These are phyloP conservation scores for Siderastrea radians DNA, from an alignment of 92 coral and sea anemone species.

Conservation along the genomic window DNA sequence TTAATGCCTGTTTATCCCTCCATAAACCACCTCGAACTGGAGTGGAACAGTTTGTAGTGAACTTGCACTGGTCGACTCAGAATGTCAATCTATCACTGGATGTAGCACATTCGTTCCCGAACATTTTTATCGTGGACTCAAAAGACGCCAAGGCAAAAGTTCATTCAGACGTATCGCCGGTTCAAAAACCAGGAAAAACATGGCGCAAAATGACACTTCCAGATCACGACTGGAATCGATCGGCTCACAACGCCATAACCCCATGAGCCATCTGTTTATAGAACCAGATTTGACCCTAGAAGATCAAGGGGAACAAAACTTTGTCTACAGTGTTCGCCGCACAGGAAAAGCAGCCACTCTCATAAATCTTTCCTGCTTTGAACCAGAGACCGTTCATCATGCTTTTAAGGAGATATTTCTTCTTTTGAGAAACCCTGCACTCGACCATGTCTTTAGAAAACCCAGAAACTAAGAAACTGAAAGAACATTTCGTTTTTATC, in stretches of 20 bases:
- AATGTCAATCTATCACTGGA: too few relatives aligned
- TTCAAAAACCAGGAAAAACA: conserved; percentile 75
- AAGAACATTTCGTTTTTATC: conserved; percentile 70
- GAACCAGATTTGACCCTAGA: conserved; percentile 33
- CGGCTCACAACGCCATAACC: conserved; percentile 48
- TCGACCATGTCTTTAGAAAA: conserved; percentile 65
- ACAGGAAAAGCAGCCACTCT: too few relatives aligned
- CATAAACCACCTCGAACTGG: too few relatives aligned
- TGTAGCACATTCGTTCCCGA: neutral
- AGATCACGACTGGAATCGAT: too few relatives aligned
- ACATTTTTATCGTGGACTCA: conserved; percentile 53
- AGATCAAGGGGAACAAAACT: too few relatives aligned
- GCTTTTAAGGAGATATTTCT: conserved; percentile 70
- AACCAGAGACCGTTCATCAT: conserved; percentile 64
- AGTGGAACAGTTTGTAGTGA: too few relatives aligned
- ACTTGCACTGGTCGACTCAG: too few relatives aligned
- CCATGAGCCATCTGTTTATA: conserved; percentile 79
- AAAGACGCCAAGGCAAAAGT: conserved; percentile 77
- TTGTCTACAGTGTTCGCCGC: too few relatives aligned
- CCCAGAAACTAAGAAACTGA: conserved; percentile 71
- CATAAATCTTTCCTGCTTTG: conserved; percentile 41
- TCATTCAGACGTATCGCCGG: conserved; percentile 65
- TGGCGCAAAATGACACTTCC: conserved; percentile 42
- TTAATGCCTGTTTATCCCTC: conserved; percentile 21
- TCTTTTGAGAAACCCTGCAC: conserved; percentile 52